A percentile compares a stretch with the other conserved stretches of the same genome.
phyloP scores from a whole-genome alignment of 2,888 invertebrate species.

The Eupithecia centaureata region DNA sequence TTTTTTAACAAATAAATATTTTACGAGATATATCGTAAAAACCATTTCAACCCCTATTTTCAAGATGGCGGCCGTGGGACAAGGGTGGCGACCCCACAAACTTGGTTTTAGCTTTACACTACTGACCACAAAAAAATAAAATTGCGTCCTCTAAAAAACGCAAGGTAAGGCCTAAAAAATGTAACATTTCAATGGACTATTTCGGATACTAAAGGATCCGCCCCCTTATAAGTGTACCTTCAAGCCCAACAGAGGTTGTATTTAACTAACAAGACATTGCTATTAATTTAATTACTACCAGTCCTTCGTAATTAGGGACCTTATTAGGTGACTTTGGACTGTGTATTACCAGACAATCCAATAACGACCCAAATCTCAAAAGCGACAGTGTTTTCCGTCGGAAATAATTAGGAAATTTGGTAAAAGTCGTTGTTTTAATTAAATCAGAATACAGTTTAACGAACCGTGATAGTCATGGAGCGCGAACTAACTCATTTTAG shows the following conservation, averaged over 20 bases:
- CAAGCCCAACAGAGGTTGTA: background rate
- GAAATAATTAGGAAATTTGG: conserved; percentile 71
- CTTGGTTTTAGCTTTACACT: no score
- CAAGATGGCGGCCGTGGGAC: no score
- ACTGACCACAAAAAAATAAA: no score
- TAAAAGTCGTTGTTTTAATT: conserved; percentile 70
- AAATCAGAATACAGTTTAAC: conserved; percentile 71
- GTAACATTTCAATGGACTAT: no score
- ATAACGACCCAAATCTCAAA: conserved; percentile 38
- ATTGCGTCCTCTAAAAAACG: no score
- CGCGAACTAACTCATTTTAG: conserved; percentile 46
- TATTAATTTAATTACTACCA: background rate
- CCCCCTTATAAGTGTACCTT: background rate
- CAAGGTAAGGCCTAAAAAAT: no score
- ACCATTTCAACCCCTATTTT: no score
- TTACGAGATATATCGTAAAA: no score
- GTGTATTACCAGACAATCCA: background rate
- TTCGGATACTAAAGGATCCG: background rate
- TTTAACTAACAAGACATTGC: background rate
- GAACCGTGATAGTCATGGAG: conserved; percentile 67
- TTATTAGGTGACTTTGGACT: conserved; percentile 19
- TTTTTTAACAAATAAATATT: no score
- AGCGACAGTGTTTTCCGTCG: conserved; percentile 57
- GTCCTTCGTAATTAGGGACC: conserved; percentile 11
- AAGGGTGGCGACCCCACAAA: no score